A percentile compares a stretch with the other conserved stretches of the same genome.
Conservation (phyloP, 2,113 vertebrate species). For the Crypturellus undulatus region DNA sequence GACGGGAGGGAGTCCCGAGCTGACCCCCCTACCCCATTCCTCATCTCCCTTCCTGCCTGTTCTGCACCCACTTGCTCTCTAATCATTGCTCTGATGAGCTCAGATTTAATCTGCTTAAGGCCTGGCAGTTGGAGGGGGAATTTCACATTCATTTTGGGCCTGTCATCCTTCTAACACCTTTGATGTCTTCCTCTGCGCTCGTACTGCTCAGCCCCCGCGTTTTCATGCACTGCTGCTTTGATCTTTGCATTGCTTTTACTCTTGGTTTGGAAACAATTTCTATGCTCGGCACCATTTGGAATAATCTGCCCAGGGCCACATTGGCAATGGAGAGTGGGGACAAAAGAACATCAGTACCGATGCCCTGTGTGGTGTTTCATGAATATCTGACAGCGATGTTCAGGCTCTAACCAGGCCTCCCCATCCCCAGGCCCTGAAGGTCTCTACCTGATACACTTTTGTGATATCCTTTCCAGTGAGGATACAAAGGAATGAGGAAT, state of each 20-base stretch:
- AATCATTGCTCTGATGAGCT: background rate
- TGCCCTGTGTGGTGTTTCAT: accelerated
- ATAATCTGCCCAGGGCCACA: background rate
- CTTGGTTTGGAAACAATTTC: background rate
- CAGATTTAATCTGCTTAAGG: constrained; percentile 10
- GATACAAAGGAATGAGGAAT: background rate
- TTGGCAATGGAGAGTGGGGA: background rate
- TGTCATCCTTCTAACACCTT: background rate
- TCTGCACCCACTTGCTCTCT: background rate
- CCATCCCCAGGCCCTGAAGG: background rate
- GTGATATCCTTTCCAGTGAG: background rate
- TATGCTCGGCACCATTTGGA: background rate
- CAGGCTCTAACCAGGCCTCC: background rate
- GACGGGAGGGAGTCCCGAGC: background rate
- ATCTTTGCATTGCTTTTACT: background rate
- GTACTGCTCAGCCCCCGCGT: background rate
- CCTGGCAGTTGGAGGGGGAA: background rate
- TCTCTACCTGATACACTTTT: background rate
- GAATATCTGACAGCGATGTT: background rate
- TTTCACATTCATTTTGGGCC: background rate
- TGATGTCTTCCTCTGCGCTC: background rate
- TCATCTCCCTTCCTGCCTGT: background rate
- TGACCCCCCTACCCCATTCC: background rate
- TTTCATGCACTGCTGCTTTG: background rate
- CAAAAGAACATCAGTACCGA: background rate